Base-by-base conservation (phyloP, 2,888 invertebrate genomes). In the Chrysotoxum bicinctum region DNA sequence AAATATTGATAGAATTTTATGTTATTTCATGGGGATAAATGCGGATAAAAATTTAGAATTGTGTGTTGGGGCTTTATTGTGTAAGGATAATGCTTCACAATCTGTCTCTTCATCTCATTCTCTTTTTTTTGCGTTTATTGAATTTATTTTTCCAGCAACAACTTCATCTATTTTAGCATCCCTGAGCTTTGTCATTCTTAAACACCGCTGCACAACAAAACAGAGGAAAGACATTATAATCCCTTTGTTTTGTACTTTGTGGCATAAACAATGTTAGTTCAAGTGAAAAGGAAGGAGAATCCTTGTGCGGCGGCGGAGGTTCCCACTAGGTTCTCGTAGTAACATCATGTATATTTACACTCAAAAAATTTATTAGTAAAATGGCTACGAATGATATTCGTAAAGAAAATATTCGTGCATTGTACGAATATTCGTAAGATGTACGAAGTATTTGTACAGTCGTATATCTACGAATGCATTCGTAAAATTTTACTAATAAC, bases 21-120 rank as follows among this genome's bases (percentile, higher is more conserved):
- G 84, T 75, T 84, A 80, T 80, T 84, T 80, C 80, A 80, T 75
- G 85, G 62, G 60, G 76, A 85, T 81, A 85, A 72, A 77, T 81
- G 85, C 68, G 85, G 85, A 85, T 85, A 80, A 73, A 85, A 73
- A 81, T 81, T 77, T 76, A 73, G 85, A 85, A 81, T 81, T 85
- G 80, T 48, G 48, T 69, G 70, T 23, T 8, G 45, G 32, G 48
- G 66, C 50, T 77, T 81, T 85, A 77, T 77, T 85, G 85, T 85
- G 81, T 77, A 69, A 72, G 81, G 85, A 85, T 85, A 85, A 85
- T 81, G 72, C 81, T 37, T 60, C 14, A 60, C 66, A 80, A 76
- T 75, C 52, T 66, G 32, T 48, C 45, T 48, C 50, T 69, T 35
- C 35, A 48, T 77, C 72, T 70, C 37, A 10, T 56, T 43, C 30